phyloP scores from a whole-genome alignment of 2,113 vertebrate genomes.

The Ovis canadensis region DNA sequence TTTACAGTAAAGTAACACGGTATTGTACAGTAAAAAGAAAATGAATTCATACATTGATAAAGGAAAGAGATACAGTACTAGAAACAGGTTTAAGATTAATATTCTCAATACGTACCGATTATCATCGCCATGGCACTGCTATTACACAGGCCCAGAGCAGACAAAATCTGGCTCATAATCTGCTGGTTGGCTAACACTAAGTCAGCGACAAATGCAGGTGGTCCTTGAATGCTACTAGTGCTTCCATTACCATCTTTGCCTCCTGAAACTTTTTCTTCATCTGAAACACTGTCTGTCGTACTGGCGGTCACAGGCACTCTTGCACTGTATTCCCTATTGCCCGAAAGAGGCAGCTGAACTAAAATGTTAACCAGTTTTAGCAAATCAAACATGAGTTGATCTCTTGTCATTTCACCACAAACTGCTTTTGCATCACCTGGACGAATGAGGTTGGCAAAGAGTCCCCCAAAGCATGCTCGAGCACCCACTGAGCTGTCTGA shows the following conservation, averaged over 20 bases:
- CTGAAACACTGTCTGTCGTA: constrained; percentile 92
- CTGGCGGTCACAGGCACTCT: constrained; percentile 86
- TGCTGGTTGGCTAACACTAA: constrained; percentile 97
- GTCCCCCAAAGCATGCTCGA: constrained; percentile 95
- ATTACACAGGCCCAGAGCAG: constrained; percentile 97
- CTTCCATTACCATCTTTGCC: constrained; percentile 91
- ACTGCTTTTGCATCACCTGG: constrained; percentile 99
- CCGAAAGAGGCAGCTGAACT: constrained; percentile 94
- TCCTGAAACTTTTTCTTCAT: constrained; percentile 98
- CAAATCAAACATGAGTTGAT: constrained; percentile 98
- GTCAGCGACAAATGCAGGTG: constrained; percentile 92
- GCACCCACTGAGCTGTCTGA: constrained; percentile 96
- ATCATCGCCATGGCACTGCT: constrained; percentile 99
- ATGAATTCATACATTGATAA: neutral
- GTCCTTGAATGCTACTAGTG: constrained; percentile 83
- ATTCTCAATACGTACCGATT: constrained; percentile 87
- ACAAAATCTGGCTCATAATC: constrained; percentile 99
- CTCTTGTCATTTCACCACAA: constrained; percentile 96
- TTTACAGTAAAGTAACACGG: neutral
- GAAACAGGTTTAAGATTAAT: neutral
- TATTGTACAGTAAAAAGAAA: neutral
- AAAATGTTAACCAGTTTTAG: constrained; percentile 96
- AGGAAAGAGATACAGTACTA: neutral
- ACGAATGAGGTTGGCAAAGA: constrained; percentile 98
- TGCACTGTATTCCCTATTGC: constrained; percentile 94